Base-by-base conservation (phyloP, 2,888 invertebrate genomes). In the Morinoia aosen region DNA sequence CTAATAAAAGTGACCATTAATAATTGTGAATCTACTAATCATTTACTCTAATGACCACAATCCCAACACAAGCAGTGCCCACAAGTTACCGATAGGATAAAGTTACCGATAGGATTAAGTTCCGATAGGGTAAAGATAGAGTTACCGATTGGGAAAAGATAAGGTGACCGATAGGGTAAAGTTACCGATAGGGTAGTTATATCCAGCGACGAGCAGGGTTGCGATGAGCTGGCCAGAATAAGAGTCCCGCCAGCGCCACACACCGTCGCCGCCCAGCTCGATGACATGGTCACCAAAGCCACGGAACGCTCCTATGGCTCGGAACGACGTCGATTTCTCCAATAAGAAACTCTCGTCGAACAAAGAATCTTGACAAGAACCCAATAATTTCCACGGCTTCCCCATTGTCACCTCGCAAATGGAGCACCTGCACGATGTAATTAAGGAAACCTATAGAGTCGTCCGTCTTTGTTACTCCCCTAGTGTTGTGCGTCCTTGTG, bases 351-450 rank as follows among this genome's bases (percentile, higher is more conserved):
- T 93, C 48, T 93, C 93, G 57, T 93, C 48, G 93, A 57, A 93
- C 93, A 93, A 93, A 57, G 93, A 93, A n/a, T 93, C 93, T 64
- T 95, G 61, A 95, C 95, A 95, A 95, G 95, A 61, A 19, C 95
- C 95, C 14, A 61, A n/a, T 5, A 95, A 11, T 40, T 61, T 95
- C 95, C 95, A 95, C 0, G 95, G 95, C 95, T 95, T 95, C 64
- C 95, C 95, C 33, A 64, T 12, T 64, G 58, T 64, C 58, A 95
- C 39, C 25, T 48, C 64, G 39, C 95, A 95, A 39, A 95, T 95
- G n/a, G 95, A n/a, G 64, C 95, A 95, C 95, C 95, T 95, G 58
- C 40, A 33, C 16, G 48, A 40, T 8, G n/a, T 11, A 88, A 88
- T 39, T 12, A 25, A 33, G 88, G 25, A 88, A 25, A 88, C 11